A percentile compares a stretch with the other conserved stretches of the same genome.
Evolutionary conservation across 1,140 invertebrate genomes (phyloP).

Genomic region (Drosophila simulans): DNA sequence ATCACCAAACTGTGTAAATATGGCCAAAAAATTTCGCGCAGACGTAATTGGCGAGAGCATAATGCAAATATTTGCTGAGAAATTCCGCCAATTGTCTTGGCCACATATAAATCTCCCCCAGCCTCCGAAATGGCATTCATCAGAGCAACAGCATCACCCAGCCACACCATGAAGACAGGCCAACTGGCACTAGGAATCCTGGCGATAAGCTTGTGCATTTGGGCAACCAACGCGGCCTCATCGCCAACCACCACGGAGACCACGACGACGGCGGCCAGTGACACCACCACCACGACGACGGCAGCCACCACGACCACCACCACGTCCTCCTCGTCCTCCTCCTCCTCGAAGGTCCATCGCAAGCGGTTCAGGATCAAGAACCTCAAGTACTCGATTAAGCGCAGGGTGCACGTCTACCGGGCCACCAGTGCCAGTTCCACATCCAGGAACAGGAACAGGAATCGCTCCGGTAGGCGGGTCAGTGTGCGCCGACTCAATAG

Average conservation of each 20-base stretch:
- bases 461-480: not conserved
- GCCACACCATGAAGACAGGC: constrained; percentile 21
- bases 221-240: constrained; percentile 11
- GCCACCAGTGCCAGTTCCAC: constrained; percentile 2
- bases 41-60: constrained; percentile 32
- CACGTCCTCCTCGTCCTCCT: not conserved
- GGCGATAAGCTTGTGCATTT: constrained; percentile 18
- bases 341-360: constrained; percentile 8
- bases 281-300: constrained; percentile 7
- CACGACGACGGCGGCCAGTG: constrained; percentile 8
- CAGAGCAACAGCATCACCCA: constrained; percentile 5
- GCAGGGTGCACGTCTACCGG: not conserved
- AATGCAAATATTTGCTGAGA: constrained; percentile 37
- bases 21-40: constrained; percentile 29
- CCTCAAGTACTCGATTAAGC: not conserved
- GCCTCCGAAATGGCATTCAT: not conserved
- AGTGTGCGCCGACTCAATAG: not conserved
- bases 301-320: constrained; percentile 7
- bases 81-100: constrained; percentile 30
- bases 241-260: constrained; percentile 9
- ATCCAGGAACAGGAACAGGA: not conserved
- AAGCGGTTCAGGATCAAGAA: constrained; percentile 5
- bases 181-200: constrained; percentile 21
- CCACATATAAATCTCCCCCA: constrained; percentile 27
- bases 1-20: constrained; percentile 39